These are phyloP conservation scores for Opisthocomus hoazin DNA, from an alignment of 2,113 vertebrate species.

Conservation along the genomic window DNA sequence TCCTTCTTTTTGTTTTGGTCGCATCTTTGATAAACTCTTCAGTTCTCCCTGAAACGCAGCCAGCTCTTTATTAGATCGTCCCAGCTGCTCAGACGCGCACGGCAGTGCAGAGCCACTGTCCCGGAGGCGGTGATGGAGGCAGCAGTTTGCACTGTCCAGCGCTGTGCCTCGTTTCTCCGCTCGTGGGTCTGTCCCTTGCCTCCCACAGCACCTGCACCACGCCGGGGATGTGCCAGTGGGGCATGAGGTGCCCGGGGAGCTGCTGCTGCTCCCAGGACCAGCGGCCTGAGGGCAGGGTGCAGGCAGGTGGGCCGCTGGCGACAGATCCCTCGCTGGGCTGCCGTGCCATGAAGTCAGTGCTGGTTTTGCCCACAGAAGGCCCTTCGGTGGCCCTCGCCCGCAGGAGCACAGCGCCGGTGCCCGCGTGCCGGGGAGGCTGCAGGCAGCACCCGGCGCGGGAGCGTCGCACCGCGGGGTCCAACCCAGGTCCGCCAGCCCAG, in stretches of 20 bases:
- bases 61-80: accelerated
- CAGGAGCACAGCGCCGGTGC: neutral
- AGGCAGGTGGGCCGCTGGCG: neutral
- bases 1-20: no score
- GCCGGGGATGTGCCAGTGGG: accelerated
- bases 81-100: neutral
- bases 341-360: neutral
- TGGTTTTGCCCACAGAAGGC: neutral
- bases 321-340: neutral
- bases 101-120: no score
- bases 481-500: neutral
- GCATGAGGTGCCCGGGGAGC: neutral
- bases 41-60: accelerated
- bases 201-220: accelerated
- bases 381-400: neutral
- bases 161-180: neutral
- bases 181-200: no score
- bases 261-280: neutral
- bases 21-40: neutral
- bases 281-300: neutral
- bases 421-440: no score
- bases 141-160: neutral
- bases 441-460: no score
- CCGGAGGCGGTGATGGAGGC: neutral
- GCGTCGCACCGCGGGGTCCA: neutral